Base-by-base conservation (phyloP, 1,140 invertebrate genomes). In the Penaeus vannamei region DNA sequence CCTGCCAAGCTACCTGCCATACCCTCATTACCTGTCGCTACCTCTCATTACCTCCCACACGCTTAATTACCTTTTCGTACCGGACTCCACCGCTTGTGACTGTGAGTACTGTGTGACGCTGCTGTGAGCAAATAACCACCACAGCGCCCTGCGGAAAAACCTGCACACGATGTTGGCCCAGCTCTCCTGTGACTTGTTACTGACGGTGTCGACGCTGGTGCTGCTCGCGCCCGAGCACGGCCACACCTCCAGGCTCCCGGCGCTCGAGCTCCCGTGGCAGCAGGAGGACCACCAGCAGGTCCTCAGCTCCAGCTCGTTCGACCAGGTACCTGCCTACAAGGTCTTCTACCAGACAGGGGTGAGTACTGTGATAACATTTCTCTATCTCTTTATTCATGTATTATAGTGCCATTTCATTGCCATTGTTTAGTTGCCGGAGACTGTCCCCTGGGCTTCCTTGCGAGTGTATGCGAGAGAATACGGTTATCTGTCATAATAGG, bases 261-360 rank as follows among this genome's bases (percentile, higher is more conserved):
- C 46, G 53, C 23, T 59, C 46, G 59, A 82, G 26, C 80, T 36
- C 80, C 80, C 61, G 53, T 19, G 29, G 26, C 64, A 29, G 64
- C 23, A 66, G 23, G 64, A 66, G 64, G 23, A 66, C 23, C 64
- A 23, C 23, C 64, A 66, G 10, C 64, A 66, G 23, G 23, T 66
- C 64, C 23, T 23, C 64, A 29, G 64, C 64, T 10, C 8, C 17
- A 66, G 64, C 64, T 29, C 29, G 23, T 19, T 66, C 64, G 46
- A 60, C 59, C 80, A n/a, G 22, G n/a, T 26, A 20, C 53, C 53
- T 26, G 46, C 80, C 80, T 60, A 60, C 80, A 60, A 59, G 80
- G 59, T 82, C 46, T 82, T 82, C 80, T 82, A 82, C 5, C 80
- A 82, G 53, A n/a, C 80, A 2, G 80, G 80, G 80, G 80, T 82